phyloP scores from a whole-genome alignment of 2,888 invertebrate species.

The Heliconius ismenius region DNA sequence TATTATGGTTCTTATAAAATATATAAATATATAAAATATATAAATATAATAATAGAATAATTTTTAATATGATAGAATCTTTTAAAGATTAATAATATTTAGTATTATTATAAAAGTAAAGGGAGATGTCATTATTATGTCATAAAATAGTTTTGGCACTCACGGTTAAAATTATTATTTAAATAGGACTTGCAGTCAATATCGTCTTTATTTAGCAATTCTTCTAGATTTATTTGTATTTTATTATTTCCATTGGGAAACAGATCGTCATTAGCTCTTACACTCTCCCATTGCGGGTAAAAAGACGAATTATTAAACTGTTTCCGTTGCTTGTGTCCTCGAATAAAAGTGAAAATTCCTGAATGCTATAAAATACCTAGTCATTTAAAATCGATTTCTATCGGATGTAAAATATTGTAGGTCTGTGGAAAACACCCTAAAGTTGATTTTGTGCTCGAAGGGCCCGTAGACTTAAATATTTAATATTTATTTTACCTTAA shows the following conservation, averaged over 20 bases:
- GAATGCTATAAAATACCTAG: conserved; percentile 51
- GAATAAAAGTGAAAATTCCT: conserved; percentile 52
- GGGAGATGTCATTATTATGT: no score
- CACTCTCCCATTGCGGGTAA: conserved; percentile 66
- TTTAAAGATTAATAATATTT: no score
- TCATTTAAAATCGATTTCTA: not conserved
- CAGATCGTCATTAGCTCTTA: conserved; percentile 52
- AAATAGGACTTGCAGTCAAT: conserved; percentile 59
- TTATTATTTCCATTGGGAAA: conserved; percentile 60
- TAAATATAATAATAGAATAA: no score
- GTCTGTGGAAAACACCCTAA: no score
- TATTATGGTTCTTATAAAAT: no score
- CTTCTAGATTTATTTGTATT: conserved; percentile 49
- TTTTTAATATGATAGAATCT: no score
- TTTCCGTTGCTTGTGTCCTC: conserved; percentile 52
- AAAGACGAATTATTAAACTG: conserved; percentile 56
- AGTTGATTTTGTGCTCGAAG: no score
- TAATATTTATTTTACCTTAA: no score
- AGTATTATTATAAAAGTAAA: no score
- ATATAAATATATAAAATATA: no score
- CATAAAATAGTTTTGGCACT: not conserved
- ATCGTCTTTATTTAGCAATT: conserved; percentile 56
- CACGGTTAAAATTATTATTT: conserved; percentile 35
- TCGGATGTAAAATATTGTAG: no score
- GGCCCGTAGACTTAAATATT: no score